A percentile compares a stretch with the other conserved stretches of the same genome.
phyloP scores from a whole-genome alignment of 1,140 invertebrate species.

The Polyergus mexicanus region DNA sequence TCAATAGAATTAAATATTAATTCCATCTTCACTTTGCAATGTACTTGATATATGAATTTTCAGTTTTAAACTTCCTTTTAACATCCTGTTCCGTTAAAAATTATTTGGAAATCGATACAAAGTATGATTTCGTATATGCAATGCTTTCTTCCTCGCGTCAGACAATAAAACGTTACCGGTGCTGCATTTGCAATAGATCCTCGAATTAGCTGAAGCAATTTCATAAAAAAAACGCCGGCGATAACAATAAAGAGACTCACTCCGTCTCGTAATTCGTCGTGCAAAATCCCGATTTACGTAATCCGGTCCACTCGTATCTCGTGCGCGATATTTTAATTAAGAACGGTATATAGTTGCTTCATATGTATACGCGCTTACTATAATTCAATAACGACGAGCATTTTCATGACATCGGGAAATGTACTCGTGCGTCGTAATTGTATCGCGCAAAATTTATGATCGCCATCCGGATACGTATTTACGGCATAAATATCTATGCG shows the following conservation, averaged over 20 bases:
- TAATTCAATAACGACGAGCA: constrained; percentile 10
- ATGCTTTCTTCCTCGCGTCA: background rate
- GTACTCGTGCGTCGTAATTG: constrained; percentile 36
- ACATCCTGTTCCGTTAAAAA: background rate
- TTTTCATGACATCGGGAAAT: constrained; percentile 16
- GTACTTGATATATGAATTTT: background rate
- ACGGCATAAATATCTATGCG: constrained; percentile 56
- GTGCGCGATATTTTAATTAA: constrained; percentile 38
- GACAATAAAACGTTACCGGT: background rate
- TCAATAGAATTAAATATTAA: background rate
- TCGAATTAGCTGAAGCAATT: background rate
- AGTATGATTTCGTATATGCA: background rate
- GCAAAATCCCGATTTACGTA: background rate
- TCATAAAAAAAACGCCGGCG: background rate
- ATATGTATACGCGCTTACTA: background rate
- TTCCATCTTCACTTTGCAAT: background rate
- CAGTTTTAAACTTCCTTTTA: background rate
- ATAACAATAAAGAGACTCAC: background rate
- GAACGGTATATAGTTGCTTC: background rate
- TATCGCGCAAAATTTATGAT: constrained; percentile 54
- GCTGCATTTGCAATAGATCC: background rate
- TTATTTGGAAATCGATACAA: background rate
- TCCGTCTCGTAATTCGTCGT: background rate
- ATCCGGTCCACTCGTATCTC: background rate
- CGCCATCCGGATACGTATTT: constrained; percentile 39